Base-by-base conservation (phyloP, 1,140 invertebrate genomes). In the Pseudomyrmex gracilis region DNA sequence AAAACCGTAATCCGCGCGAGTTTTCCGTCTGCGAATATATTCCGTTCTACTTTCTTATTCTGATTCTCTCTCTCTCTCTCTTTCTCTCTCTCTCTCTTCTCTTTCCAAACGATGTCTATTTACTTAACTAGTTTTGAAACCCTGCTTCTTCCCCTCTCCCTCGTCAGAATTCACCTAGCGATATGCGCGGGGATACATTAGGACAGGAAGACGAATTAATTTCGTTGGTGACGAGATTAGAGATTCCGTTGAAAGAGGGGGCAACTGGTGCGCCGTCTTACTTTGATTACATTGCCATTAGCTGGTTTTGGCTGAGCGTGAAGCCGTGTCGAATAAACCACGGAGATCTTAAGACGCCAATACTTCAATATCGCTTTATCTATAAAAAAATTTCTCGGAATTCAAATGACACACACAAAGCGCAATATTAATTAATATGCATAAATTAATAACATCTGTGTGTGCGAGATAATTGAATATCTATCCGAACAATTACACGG, bases 101-200 rank as follows among this genome's bases (percentile, higher is more conserved):
- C 74, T 77, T 70, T 61, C 17, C 63, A 68, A 85, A 77, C 78
- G 58, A 73, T 71, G 86, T 89, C 92, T 91, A 91, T 92, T 92
- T 90, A 85, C 92, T 91, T 91, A 93, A 93, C 90, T 92, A 92
- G 92, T 92, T 92, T 89, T 82, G 77, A 88, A 85, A 82, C 83
- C 80, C 85, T 86, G 82, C 61, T 76, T 73, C 55, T 34, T 34
- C 34, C 34, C 34, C 5, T 34, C 34, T 34, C 1, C 34, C 34
- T 34, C 34, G 51, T 67, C 71, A 45, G 55, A 83, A 20, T 86
- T 87, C 85, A 85, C 73, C 80, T 49, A 60, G 73, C 87, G 87
- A 91, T 91, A 87, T 87, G 83, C 67, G 84, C 77, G 83, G 34
- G 5, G 82, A 83, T 87, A 87, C 89, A 90, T 91, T 90, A 92